Percentiles rank a stretch among this genome's conserved stretches.
These are phyloP conservation scores for Microtus ochrogaster DNA, from an alignment of 2,113 vertebrate species.

Conservation along the genomic window DNA sequence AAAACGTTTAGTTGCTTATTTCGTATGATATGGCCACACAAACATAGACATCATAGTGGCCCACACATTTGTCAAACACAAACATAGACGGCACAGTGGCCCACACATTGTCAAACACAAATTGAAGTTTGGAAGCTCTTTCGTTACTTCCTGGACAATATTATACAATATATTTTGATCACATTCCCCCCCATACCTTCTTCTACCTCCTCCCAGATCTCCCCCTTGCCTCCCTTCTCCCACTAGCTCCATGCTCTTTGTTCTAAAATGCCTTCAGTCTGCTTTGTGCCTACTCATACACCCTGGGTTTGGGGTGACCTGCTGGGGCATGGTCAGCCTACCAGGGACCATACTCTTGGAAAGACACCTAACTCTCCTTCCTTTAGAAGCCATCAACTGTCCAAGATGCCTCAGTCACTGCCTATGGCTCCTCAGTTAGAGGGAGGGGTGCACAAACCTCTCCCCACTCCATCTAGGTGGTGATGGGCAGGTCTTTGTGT, in stretches of 20 bases:
- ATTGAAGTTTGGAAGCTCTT: neutral
- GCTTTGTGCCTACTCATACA: neutral
- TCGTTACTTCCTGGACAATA: neutral
- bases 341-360: no score
- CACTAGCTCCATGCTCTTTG: neutral
- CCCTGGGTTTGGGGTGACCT: neutral
- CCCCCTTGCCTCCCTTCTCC: neutral
- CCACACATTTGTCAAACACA: neutral
- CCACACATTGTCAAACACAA: neutral
- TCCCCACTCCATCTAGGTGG: neutral
- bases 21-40: neutral
- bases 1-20: neutral
- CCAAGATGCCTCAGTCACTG: neutral
- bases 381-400: no score
- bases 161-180: neutral
- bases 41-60: neutral
- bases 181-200: neutral
- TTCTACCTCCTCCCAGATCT: neutral
- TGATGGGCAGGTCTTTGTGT: neutral
- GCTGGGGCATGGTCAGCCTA: neutral
- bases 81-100: conserved; percentile 27
- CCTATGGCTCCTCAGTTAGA: neutral
- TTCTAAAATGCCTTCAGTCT: neutral
- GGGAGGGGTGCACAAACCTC: no score
- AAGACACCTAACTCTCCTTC: neutral